Evolutionary conservation across 1,140 invertebrate species (phyloP), one percentile per base, ranked within the genome.

Genomic region (Cotesia glomerata): DNA sequence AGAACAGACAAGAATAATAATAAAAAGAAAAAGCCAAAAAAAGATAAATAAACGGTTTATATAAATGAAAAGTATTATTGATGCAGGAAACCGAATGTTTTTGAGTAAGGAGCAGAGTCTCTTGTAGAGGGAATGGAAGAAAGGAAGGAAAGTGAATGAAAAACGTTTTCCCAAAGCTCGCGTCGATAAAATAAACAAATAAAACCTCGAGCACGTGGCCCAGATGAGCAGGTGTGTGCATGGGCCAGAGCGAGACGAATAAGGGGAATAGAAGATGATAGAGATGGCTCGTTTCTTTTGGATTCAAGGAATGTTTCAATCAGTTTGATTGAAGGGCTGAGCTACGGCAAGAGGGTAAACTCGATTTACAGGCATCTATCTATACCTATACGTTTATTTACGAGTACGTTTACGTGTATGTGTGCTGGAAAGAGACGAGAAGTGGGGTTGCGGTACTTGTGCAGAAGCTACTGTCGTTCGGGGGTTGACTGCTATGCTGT

Each of bases 271-370:
- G 68, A 5, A 68, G 52, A 61, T 72, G 72, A 45, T 45, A 75
- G 75, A 78, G 77, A 76, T 79, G 81, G 81, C 85, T 86, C 85
- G 85, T 87, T 87, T 87, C 85, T 87, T 87, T 87, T 85, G 85
- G 84, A 87, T 87, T 87, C 85, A 86, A 87, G 85, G 85, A 87
- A 86, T 87, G 85, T 87, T 87, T 87, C 86, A 87, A 87, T 87
- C 85, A 87, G 85, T 87, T 87, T 87, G 86, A 87, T 87, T 87
- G 86, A 87, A 87, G 85, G 86, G 86, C 86, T 87, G 85, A 85
- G 83, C 82, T 79, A 83, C 80, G 82, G 86, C 85, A 86, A 87
- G 86, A 86, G 86, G 85, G 86, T 86, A 87, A 87, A 86, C 86
- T 87, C 86, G 85, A 86, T 87, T 87, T 87, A 85, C 85, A 83